phyloP scores from a whole-genome alignment of 2,113 vertebrate genomes.

The Nothoprocta pentlandii region DNA sequence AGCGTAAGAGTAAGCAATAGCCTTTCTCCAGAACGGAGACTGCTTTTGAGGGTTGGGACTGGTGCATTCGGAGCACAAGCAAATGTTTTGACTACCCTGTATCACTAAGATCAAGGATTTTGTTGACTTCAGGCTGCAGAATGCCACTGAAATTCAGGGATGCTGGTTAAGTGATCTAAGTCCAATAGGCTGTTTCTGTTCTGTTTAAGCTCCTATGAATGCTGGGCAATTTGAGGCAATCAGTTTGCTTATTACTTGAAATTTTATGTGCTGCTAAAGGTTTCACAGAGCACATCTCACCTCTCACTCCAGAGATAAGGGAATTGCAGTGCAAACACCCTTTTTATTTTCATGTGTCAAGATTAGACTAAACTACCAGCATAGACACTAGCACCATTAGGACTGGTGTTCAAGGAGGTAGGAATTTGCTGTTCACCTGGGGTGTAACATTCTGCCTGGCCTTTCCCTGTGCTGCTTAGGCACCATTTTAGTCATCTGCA shows the following conservation, averaged over 20 bases:
- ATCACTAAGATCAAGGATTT: conserved; percentile 7
- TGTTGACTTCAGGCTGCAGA: neutral
- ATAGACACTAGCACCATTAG: neutral
- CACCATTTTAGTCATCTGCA: neutral
- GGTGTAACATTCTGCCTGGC: neutral
- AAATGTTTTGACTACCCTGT: neutral
- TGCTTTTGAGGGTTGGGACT: neutral
- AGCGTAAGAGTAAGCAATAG: neutral
- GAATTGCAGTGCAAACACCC: neutral
- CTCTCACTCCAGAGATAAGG: neutral
- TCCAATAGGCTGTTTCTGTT: neutral
- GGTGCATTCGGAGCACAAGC: conserved; percentile 1
- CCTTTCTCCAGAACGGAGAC: neutral
- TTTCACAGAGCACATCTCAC: neutral
- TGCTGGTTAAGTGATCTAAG: neutral
- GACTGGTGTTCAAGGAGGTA: neutral
- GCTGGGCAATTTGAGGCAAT: neutral
- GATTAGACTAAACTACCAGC: neutral
- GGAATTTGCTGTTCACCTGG: neutral
- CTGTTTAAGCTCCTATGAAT: neutral
- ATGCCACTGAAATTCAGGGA: neutral
- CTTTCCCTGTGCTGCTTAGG: neutral
- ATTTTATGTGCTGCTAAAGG: neutral
- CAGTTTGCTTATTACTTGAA: neutral
- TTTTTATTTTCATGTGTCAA: neutral